Evolutionary conservation across 1,140 invertebrate species (phyloP), one percentile per base, ranked within the genome.

Genomic region (Calosoma granatense): DNA sequence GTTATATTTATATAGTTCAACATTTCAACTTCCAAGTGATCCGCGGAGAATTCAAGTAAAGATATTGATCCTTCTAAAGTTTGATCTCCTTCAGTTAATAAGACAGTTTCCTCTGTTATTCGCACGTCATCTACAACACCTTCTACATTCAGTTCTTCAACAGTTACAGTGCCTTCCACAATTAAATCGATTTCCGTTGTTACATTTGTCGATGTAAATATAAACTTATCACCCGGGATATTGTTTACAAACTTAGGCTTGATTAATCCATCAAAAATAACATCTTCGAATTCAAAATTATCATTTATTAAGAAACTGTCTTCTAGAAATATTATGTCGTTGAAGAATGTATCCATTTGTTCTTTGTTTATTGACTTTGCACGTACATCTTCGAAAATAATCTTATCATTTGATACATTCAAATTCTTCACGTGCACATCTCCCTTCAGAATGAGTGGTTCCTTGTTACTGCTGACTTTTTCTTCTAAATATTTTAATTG

Each of bases 11-110:
- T 26, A 22, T 58, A 59, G 39, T 66, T 65, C 1, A 67, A 17
- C 41, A 51, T 51, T 21, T 61, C 58, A 2, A 58, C 54, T 9
- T 53, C 55, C 14, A 64, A 22, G 11, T 64, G 55, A 2, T 62
- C 20, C 11, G 61, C 51, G 21, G 36, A 36, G 1, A 65, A 26
- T 22, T 53, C 41, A 14, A 56, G n/a, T 1, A 62, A n/a, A 11
- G 6, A 30, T 9, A 67, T 41, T 36, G 41, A 26, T 51, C 65
- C 51, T 6, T 22, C 3, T 53, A 62, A 64, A 47, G 54, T 54
- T 61, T 71, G 69, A 62, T 71, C 61, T 2, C 56, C 57, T 4
- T 58, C 20, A 1, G 51, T 61, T 14, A 70, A 23, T 4, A 71
- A 39, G 12, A 69, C 43, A 30, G 58, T 60, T 39, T 57, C 21